Evolutionary conservation across 2,113 vertebrate genomes (phyloP), one percentile per base, ranked within the genome.

Genomic region (Pseudorhombus dupliciocellatus): DNA sequence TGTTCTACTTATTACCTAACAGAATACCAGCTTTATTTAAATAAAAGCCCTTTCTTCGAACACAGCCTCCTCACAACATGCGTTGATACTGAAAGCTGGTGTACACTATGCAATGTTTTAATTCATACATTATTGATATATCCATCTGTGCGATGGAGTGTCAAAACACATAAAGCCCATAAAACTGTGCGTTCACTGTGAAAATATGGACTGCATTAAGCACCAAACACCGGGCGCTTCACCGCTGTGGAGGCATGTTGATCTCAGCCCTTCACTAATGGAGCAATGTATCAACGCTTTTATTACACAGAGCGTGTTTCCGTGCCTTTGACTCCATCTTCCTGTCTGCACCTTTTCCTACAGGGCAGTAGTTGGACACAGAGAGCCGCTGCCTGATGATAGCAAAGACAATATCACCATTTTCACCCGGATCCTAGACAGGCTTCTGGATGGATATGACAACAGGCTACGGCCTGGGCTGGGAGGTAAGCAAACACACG

Each of bases 381-480:
- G 85, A 79, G 94, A 94, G 76, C 93, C 92, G 4, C 59, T 94
- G 78, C 94, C 93, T 1, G 96, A 97, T 57, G 97, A 98, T 88
- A 96, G 95, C 83, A 98, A 93, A 60, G 97, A 99, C 85, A 99
- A 99, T 89, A 99, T 98, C 90, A 99, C 98, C 67, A 98, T 99
- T 79, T 99, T 98, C 83, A 99, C 97, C 7, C 92, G 96, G 68
- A 99, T 99, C 86, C 90, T 99, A 50, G 98, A 99, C 90, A 88
- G 98, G 74, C 95, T 99, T 81, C 54, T 99, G 88, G 98, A 99
- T 55, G 98, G 98, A 30, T 99, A 99, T 1, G 98, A 99, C 92
- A 99, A 99, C 92, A 92, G 98, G 59, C 94, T 99, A 70, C 91
- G 98, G 74, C 98, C 98, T 0, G 98, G 98, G 28, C 87, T 94